Evolutionary conservation across 2,113 vertebrate species (phyloP).

Genomic region (Charadrius vociferus): DNA sequence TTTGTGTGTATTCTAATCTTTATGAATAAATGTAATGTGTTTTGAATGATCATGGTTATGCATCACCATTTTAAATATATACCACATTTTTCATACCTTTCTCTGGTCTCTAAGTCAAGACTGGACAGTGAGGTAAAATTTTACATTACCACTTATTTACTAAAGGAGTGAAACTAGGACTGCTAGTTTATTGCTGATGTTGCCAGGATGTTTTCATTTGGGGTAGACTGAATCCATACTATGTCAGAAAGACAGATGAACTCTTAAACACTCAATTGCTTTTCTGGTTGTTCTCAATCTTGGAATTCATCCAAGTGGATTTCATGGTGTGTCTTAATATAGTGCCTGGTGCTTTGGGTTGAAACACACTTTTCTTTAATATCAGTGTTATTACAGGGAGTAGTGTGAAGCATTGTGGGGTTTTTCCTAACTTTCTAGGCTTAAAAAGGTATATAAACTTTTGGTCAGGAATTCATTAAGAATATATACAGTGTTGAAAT

Average conservation of each 20-base stretch:
- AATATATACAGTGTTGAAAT: background rate
- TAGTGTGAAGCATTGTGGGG: background rate
- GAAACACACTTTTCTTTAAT: background rate
- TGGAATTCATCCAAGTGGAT: background rate
- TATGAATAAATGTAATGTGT: background rate
- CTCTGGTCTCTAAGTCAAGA: background rate
- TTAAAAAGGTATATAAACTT: background rate
- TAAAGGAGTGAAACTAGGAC: background rate
- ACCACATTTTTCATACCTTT: background rate
- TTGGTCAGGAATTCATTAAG: background rate
- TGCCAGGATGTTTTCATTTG: background rate
- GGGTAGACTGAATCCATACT: background rate
- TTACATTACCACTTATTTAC: background rate
- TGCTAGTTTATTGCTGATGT: background rate
- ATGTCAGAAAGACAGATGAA: constrained; percentile 33
- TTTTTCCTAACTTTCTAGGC: background rate
- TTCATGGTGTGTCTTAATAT: background rate
- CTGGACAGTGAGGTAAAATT: background rate
- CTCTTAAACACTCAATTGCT: background rate
- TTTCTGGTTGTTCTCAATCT: background rate
- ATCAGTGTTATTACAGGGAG: background rate
- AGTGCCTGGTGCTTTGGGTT: background rate
- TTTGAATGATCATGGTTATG: background rate
- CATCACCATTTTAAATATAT: background rate
- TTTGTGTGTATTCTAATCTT: background rate